Percentiles rank a stretch among this genome's conserved stretches.
Conservation (phyloP, 2,113 vertebrate species). For the Propithecus coquereli region DNA sequence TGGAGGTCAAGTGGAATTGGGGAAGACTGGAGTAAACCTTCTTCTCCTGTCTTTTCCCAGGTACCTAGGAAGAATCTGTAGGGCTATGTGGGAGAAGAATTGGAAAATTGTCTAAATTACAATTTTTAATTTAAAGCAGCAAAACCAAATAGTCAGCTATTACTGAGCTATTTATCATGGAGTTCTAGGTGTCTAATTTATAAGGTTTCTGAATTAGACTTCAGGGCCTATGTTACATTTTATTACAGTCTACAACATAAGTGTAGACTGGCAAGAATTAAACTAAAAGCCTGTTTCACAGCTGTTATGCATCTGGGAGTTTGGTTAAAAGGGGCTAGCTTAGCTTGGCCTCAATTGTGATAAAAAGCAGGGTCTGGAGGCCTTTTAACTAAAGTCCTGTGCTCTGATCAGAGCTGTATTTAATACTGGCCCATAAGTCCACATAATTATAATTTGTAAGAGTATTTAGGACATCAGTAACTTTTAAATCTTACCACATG, state of each 20-base stretch:
- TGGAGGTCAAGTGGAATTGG: not conserved
- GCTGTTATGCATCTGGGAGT: slow-evolving; percentile 72
- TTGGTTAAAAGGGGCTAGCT: slow-evolving; percentile 64
- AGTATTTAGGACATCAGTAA: slow-evolving; percentile 62
- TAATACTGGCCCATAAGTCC: slow-evolving; percentile 61
- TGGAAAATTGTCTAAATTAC: slow-evolving; percentile 48
- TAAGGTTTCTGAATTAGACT: slow-evolving; percentile 77
- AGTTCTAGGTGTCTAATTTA: slow-evolving; percentile 76
- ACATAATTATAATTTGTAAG: slow-evolving; percentile 66
- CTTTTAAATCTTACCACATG: slow-evolving; percentile 60
- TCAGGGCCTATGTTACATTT: slow-evolving; percentile 77
- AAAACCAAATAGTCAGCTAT: slow-evolving; percentile 39
- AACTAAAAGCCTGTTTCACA: slow-evolving; percentile 71
- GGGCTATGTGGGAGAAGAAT: not conserved
- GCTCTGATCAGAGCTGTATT: slow-evolving; percentile 57
- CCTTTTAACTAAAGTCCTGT: slow-evolving; percentile 55
- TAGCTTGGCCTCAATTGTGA: slow-evolving; percentile 55
- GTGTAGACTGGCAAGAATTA: slow-evolving; percentile 72
- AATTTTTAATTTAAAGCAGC: slow-evolving; percentile 42
- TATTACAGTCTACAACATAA: slow-evolving; percentile 72
- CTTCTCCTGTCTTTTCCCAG: not conserved
- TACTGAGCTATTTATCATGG: slow-evolving; percentile 64
- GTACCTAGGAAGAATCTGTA: not conserved
- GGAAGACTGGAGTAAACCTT: not conserved
- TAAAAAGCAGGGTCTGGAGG: slow-evolving; percentile 61